Conservation (phyloP, 2,888 invertebrate genomes). For the Sinhomidia bicolor region DNA sequence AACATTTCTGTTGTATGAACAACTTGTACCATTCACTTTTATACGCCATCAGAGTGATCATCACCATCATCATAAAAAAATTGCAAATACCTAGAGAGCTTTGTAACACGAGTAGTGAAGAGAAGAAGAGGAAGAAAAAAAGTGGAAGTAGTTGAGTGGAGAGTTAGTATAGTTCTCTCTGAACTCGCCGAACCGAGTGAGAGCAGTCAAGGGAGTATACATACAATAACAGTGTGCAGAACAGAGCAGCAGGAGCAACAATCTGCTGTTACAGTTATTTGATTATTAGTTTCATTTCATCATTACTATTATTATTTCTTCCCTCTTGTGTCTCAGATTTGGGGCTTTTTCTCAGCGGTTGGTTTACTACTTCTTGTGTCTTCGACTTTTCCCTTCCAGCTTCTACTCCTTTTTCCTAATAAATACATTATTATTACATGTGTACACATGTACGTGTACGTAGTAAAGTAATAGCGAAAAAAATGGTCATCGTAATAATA, state of each 20-base stretch:
- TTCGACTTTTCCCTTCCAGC: constrained; percentile 44
- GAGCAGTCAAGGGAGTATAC: constrained; percentile 36
- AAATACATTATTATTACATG: constrained; percentile 37
- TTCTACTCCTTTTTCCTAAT: constrained; percentile 28
- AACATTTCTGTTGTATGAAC: background rate
- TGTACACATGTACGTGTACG: background rate
- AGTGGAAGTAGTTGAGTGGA: constrained; percentile 28
- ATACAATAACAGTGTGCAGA: no score
- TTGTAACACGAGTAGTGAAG: background rate
- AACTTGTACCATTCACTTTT: background rate
- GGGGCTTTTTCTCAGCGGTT: constrained; percentile 69
- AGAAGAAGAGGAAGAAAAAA: constrained; percentile 6
- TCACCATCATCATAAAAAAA: background rate
- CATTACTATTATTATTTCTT: constrained; percentile 50
- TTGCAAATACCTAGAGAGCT: constrained; percentile 8
- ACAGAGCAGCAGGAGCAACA: constrained; percentile 55
- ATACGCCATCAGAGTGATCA: constrained; percentile 18
- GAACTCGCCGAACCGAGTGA: constrained; percentile 29
- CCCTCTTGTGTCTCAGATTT: constrained; percentile 56
- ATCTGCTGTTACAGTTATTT: constrained; percentile 65
- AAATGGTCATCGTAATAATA: background rate
- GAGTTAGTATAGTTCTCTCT: constrained; percentile 9
- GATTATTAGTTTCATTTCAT: constrained; percentile 57
- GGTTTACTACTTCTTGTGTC: constrained; percentile 38
- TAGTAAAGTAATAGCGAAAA: background rate